Conservation (phyloP, 2,113 vertebrate genomes). For the Patagioenas fasciata region DNA sequence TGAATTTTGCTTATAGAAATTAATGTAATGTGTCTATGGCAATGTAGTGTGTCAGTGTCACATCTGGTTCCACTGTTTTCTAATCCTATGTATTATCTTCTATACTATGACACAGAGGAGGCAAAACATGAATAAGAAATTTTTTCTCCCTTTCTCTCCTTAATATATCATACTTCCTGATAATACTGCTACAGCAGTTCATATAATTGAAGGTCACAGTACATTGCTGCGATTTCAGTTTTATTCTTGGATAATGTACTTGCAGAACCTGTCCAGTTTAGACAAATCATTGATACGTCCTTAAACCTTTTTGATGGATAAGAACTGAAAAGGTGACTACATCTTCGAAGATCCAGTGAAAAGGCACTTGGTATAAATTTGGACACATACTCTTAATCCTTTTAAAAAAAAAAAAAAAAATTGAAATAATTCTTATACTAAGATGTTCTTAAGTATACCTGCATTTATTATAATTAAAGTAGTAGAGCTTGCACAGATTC, state of each 20-base stretch:
- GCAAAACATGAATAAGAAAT: neutral
- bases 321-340: neutral
- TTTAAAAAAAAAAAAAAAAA: no score
- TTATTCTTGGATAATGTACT: neutral
- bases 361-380: neutral
- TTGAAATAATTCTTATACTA: neutral
- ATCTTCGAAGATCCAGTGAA: neutral
- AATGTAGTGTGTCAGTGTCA: neutral
- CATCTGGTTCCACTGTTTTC: neutral
- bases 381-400: neutral
- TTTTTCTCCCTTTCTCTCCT: neutral
- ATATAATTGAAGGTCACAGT: neutral
- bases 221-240: neutral
- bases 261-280: neutral
- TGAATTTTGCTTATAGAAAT: neutral
- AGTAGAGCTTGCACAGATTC: neutral
- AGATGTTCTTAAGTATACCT: neutral
- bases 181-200: neutral
- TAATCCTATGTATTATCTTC: neutral
- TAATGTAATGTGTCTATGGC: neutral
- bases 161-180: neutral
- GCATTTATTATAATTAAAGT: neutral
- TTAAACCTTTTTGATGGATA: neutral
- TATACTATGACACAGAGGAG: neutral
- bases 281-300: neutral